These are phyloP conservation scores for Belgica antarctica DNA, from an alignment of 2,888 invertebrate genomes.

Conservation along the genomic window DNA sequence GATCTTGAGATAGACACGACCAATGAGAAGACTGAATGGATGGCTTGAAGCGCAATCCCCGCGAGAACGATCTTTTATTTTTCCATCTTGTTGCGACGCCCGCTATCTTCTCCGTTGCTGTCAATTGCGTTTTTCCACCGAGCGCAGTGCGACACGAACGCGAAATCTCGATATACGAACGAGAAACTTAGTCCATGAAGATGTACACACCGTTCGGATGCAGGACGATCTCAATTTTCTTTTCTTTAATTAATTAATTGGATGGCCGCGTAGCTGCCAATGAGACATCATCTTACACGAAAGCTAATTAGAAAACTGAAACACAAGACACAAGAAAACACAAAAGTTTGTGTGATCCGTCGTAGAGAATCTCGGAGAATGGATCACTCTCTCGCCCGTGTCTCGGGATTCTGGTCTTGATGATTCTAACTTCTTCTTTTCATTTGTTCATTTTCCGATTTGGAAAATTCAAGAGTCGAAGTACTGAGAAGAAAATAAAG, in stretches of 20 bases:
- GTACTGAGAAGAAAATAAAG: not conserved
- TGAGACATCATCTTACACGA: constrained; percentile 44
- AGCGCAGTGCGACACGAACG: constrained; percentile 12
- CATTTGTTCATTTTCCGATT: not conserved
- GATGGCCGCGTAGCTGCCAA: constrained; percentile 43
- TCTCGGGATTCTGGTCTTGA: not conserved
- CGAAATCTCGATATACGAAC: not conserved
- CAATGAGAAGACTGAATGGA: constrained; percentile 8
- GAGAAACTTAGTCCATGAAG: constrained; percentile 37
- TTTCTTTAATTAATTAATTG: constrained; percentile 42
- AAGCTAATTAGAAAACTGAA: constrained; percentile 43
- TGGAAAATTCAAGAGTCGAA: constrained; percentile 28
- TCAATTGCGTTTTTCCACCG: constrained; percentile 13
- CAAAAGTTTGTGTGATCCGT: not conserved
- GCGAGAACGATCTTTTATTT: constrained; percentile 25
- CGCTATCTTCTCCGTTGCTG: not conserved
- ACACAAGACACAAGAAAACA: too few species aligned
- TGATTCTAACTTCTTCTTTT: too few species aligned
- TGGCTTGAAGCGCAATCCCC: not conserved
- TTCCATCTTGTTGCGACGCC: too few species aligned
- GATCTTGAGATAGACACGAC: not conserved
- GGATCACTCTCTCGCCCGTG: not conserved
- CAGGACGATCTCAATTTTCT: not conserved
- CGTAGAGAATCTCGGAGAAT: not conserved
- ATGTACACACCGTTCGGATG: not conserved